Evolutionary conservation across 2,888 invertebrate genomes (phyloP).

Genomic region (Eucera pruinosa): DNA sequence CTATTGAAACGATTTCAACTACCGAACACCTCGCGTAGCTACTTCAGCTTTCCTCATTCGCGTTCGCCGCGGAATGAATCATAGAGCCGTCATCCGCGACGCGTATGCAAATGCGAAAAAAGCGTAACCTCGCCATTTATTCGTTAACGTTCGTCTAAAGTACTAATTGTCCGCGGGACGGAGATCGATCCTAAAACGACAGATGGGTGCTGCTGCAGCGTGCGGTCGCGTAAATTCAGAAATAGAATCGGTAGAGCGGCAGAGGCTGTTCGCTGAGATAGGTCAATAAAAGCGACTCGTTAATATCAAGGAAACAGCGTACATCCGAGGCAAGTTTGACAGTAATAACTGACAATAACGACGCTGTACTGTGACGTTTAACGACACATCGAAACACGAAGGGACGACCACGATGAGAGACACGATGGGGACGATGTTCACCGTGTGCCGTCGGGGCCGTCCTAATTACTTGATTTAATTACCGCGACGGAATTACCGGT

Average conservation of each 20-base stretch:
- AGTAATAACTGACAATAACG: conserved; percentile 65
- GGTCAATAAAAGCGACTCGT: conserved; percentile 61
- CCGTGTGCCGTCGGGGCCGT: conserved; percentile 48
- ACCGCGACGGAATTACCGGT: conserved; percentile 63
- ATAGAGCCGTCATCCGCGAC: too few species aligned
- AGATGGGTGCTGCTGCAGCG: not conserved
- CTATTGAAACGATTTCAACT: too few species aligned
- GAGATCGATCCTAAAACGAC: conserved; percentile 18
- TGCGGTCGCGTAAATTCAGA: conserved; percentile 21
- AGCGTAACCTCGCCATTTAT: too few species aligned
- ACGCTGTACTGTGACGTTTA: conserved; percentile 56
- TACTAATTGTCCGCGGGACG: not conserved
- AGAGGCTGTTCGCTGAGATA: conserved; percentile 31
- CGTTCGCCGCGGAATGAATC: too few species aligned
- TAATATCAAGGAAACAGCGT: conserved; percentile 55
- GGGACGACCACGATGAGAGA: conserved; percentile 22
- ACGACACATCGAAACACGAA: conserved; percentile 53
- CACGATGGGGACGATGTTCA: not conserved
- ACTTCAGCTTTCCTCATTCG: too few species aligned
- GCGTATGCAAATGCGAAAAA: too few species aligned
- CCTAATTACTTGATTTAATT: conserved; percentile 71
- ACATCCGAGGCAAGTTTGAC: conserved; percentile 57
- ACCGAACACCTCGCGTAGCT: too few species aligned
- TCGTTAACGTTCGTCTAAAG: not conserved
- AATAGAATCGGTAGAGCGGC: conserved; percentile 24